Evolutionary conservation across 2,888 invertebrate genomes (phyloP), one percentile per base, ranked within the genome.

Genomic region (Timandra comae): DNA sequence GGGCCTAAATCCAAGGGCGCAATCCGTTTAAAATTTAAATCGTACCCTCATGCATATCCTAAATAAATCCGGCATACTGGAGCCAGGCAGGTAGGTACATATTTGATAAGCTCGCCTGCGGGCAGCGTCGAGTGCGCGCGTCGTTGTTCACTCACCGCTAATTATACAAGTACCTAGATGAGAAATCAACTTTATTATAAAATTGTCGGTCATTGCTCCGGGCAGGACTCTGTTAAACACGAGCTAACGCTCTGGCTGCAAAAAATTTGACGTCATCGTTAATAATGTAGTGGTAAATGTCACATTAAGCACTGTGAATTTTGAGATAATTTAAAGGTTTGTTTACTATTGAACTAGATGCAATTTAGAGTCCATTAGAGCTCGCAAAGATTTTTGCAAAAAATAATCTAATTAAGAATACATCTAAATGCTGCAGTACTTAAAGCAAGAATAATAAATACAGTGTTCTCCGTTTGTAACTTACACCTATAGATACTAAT

Each of bases 21-120:
- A 81, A 82, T 84, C 81, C 84, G 79, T 84, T 85, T 82, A 84
- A 85, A 85, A 84, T 85, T 85, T 85, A 82, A 84, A 84, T 77
- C 70, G 73, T 71, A 82, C 80, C 82, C 81, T 84, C 85, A 84
- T 84, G 81, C 85, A 85, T 84, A 85, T 78, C 82, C 84, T 81
- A 84, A 85, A 84, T 81, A 85, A 84, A 84, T 84, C 84, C 80
- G 70, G 71, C 67, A 72, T 67, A 72, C 72, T 67, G 70, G 72
- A 69, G 69, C 66, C 68, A 65, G 72, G 71, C 63, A 75, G 75
- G 69, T 67, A 76, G 73, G 76, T 85, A 85, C 85, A 85, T 85
- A 84, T 85, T 84, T 84, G 81, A 85, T 85, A 82, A 82, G 79
- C 80, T 61, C 57, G 71, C 67, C 61, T 62, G 63, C 67, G 69